Base-by-base conservation (phyloP, 2,113 vertebrate genomes). In the Hiodon tergisus region DNA sequence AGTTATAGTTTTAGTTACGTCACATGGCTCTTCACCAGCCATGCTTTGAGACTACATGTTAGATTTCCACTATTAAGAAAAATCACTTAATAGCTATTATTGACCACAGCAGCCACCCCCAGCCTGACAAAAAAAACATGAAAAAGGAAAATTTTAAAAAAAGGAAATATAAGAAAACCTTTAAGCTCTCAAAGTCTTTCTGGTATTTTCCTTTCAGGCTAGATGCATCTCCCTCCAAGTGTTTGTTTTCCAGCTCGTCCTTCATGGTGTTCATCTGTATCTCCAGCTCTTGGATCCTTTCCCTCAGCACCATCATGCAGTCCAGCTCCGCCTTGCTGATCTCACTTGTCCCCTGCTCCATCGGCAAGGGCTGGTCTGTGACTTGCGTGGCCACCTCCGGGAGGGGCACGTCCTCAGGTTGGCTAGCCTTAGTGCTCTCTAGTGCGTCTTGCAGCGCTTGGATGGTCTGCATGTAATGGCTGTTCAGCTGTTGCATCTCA, bases 181-280 rank as follows among this genome's bases (percentile, higher is more conserved):
- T 99, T 74, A 99, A 87, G 87, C 92, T 98, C 83, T 98, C 97
- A 91, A 98, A 94, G 92, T 98, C 96, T 86, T 90, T 93, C 91
- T 97, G 97, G 92, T 98, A 96, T 89, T 97, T 98, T 82, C 95
- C 94, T 84, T 88, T 94, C 87, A 98, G 88, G 17, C 90, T 89
- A 79, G 92, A 86, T 16, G 87, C 83, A 0, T 89, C 93, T 76
- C 90, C 95, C 73, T 94, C 93, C 46, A 93, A 89, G 51, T 93
- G 94, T 84, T 94, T 94, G 83, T 90, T 93, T 82, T 96, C 94
- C 87, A 98, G 87, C 82, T 98, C 94, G 0, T 95, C 95, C 79
- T 91, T 93, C 96, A 98, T 95, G 85, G 83, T 70, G 1, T 94
- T 89, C 92, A 96, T 96, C 87, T 97, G 94, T 59, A 92, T 90